These are phyloP conservation scores for Neodiprion pinetum DNA, from an alignment of 1,140 invertebrate genomes.

Conservation along the genomic window DNA sequence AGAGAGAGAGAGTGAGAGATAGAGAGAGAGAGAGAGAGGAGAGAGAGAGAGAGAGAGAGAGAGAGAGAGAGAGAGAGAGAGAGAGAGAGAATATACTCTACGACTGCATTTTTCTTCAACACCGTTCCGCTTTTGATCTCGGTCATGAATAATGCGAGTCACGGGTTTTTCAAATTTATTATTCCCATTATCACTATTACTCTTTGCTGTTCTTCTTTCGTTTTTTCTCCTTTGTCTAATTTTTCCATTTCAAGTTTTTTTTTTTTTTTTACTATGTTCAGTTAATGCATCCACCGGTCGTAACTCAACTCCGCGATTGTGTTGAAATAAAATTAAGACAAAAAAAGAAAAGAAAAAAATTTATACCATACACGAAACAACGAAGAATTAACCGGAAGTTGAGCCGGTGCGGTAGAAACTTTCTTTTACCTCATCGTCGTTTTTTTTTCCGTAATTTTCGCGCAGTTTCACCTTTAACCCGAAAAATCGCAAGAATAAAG, in stretches of 20 bases:
- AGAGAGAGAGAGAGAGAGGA: no score
- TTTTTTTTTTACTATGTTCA: neutral
- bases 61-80: no score
- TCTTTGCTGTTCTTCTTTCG: neutral
- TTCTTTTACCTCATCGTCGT: neutral
- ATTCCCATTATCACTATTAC: no score
- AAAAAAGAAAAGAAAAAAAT: neutral
- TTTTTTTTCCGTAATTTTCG: neutral
- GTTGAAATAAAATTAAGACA: neutral
- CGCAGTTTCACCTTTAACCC: neutral
- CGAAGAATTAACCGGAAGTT: constrained; percentile 7
- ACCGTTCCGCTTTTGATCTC: neutral
- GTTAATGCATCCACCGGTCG: neutral
- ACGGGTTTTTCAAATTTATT: neutral
- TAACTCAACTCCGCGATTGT: neutral
- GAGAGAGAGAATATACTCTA: no score
- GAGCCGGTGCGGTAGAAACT: neutral
- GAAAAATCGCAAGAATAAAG: neutral
- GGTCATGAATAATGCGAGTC: neutral
- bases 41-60: no score
- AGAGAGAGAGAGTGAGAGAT: no score
- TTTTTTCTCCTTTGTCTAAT: neutral
- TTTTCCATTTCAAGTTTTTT: neutral
- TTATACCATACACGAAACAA: neutral
- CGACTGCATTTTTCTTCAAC: neutral